A percentile compares a stretch with the other conserved stretches of the same genome.
These are phyloP conservation scores for Drosophila heteroneura DNA, from an alignment of 2,888 invertebrate genomes.

Conservation along the genomic window DNA sequence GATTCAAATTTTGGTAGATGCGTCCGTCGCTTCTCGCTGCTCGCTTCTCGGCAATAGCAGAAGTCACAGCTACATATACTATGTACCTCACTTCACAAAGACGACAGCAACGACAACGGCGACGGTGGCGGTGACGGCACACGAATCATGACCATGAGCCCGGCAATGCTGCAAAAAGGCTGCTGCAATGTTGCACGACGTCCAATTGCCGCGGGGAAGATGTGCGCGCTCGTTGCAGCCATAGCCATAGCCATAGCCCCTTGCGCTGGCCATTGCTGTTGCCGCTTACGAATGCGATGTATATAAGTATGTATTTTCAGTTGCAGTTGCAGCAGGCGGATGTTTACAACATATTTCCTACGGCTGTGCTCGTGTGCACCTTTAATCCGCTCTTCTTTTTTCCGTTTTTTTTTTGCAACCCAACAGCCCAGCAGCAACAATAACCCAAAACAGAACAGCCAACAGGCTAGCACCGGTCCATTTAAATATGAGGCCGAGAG, in stretches of 20 bases:
- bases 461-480: constrained; percentile 64
- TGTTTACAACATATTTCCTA: constrained; percentile 81
- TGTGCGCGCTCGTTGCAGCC: constrained; percentile 71
- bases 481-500: constrained; percentile 70
- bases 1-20: constrained; percentile 81
- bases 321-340: constrained; percentile 84
- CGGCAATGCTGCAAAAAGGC: constrained; percentile 64
- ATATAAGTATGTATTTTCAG: constrained; percentile 75
- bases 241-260: constrained; percentile 54
- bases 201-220: constrained; percentile 77
- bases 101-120: constrained; percentile 14
- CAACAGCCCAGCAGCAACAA: constrained; percentile 34
- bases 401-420: constrained; percentile 51
- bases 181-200: constrained; percentile 73
- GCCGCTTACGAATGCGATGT: constrained; percentile 35
- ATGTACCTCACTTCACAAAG: constrained; percentile 18
- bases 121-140: constrained; percentile 46
- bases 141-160: constrained; percentile 68
- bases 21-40: constrained; percentile 40
- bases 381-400: constrained; percentile 80
- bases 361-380: constrained; percentile 79
- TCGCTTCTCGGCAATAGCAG: constrained; percentile 44
- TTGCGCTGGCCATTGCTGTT: constrained; percentile 47
- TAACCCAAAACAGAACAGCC: constrained; percentile 63
- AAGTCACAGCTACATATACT: constrained; percentile 21